These are phyloP conservation scores for Tortricodes alternella DNA, from an alignment of 2,888 invertebrate species.

Conservation along the genomic window DNA sequence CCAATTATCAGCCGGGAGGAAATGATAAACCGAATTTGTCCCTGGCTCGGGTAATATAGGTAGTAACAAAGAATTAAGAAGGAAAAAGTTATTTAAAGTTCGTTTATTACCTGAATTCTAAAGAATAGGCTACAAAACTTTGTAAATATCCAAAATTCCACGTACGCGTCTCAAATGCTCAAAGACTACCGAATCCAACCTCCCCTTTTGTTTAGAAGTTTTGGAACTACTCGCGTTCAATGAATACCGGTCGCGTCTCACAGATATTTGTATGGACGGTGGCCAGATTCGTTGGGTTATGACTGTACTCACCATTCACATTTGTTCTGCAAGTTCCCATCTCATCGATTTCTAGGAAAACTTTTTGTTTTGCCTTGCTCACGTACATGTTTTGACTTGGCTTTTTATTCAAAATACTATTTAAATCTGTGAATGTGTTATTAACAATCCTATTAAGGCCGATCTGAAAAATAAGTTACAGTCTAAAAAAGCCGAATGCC, in stretches of 20 bases:
- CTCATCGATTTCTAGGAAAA: conserved; percentile 59
- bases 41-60: too few species aligned
- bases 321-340: conserved; percentile 41
- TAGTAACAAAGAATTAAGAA: too few species aligned
- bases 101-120: not conserved
- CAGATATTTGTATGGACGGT: too few species aligned
- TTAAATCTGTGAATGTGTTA: conserved; percentile 41
- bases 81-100: too few species aligned
- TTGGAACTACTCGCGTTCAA: too few species aligned
- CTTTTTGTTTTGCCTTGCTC: conserved; percentile 55
- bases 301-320: conserved; percentile 1
- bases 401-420: conserved; percentile 41
- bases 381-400: conserved; percentile 41
- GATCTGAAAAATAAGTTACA: conserved; percentile 47
- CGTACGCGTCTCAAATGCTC: not conserved
- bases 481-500: too few species aligned
- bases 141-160: not conserved
- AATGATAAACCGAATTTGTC: too few species aligned
- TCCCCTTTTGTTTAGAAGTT: conserved; percentile 2
- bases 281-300: too few species aligned
- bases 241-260: too few species aligned
- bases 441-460: conserved; percentile 48
- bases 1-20: too few species aligned
- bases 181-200: conserved; percentile 2
- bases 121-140: not conserved